Percentiles rank a stretch among this genome's conserved stretches.
phyloP scores from a whole-genome alignment of 2,888 invertebrate species.

The Phengaris arion region DNA sequence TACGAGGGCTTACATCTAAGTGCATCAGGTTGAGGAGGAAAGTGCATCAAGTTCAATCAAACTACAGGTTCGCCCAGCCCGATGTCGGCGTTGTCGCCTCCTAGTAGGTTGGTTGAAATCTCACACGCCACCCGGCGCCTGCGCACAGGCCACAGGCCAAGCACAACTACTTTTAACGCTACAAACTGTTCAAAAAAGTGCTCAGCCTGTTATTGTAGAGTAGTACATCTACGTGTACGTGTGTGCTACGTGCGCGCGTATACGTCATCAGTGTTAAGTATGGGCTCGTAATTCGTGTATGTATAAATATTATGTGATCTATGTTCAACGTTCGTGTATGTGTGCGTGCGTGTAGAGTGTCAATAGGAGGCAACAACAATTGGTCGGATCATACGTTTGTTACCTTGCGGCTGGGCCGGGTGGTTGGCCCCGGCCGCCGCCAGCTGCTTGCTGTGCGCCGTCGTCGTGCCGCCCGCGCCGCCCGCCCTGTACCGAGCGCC shows the following conservation, averaged over 20 bases:
- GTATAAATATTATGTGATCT: background rate
- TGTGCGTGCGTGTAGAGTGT: background rate
- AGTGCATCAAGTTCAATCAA: conserved; percentile 55
- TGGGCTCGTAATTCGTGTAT: background rate
- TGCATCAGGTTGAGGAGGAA: conserved; percentile 33
- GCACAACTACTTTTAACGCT: background rate
- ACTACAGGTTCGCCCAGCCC: conserved; percentile 48
- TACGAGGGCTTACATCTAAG: background rate
- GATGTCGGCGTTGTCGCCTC: conserved; percentile 51
- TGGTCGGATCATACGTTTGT: conserved; percentile 74
- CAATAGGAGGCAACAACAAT: conserved; percentile 59
- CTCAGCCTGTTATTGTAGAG: conserved; percentile 16
- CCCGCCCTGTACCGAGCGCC: conserved; percentile 67
- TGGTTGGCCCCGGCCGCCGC: conserved; percentile 87
- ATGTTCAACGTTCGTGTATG: background rate
- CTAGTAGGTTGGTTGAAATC: conserved; percentile 55
- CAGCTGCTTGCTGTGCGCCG: conserved; percentile 90
- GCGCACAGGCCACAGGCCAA: conserved; percentile 10
- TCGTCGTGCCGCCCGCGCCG: conserved; percentile 82
- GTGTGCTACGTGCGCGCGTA: too few relatives aligned
- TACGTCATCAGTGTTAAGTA: background rate
- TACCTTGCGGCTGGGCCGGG: conserved; percentile 82
- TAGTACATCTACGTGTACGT: too few relatives aligned
- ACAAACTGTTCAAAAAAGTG: background rate
- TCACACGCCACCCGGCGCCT: conserved; percentile 44